These are phyloP conservation scores for Progne subis DNA, from an alignment of 2,113 vertebrate species.

Conservation along the genomic window DNA sequence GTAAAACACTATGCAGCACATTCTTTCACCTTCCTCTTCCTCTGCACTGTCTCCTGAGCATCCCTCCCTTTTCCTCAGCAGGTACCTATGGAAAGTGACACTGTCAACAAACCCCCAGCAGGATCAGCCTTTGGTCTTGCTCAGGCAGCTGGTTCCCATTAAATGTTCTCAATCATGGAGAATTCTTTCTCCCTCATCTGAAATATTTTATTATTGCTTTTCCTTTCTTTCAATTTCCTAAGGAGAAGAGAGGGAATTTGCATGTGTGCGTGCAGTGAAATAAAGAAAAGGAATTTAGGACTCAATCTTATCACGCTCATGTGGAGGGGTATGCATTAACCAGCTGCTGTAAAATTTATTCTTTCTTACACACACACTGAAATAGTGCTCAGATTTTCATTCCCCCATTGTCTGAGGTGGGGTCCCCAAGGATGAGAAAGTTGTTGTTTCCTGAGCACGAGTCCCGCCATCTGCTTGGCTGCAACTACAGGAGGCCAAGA, in stretches of 20 bases:
- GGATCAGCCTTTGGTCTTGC: conserved; percentile 36
- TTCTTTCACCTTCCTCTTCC: conserved; percentile 26
- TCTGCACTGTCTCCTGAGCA: not conserved
- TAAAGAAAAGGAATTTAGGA: conserved; percentile 16
- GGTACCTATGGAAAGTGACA: conserved; percentile 50
- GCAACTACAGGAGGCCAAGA: not conserved
- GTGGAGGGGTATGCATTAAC: not conserved
- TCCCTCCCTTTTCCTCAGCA: conserved; percentile 55
- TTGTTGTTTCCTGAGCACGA: not conserved
- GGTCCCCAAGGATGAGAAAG: not conserved
- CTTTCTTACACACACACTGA: not conserved
- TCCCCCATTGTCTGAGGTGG: not conserved
- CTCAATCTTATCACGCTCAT: not conserved
- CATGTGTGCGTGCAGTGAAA: not conserved
- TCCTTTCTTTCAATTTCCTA: conserved; percentile 38
- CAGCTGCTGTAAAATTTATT: not conserved
- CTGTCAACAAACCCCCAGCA: conserved; percentile 51
- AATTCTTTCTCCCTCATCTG: conserved; percentile 49
- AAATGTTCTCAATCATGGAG: conserved; percentile 16
- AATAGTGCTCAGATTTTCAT: not conserved
- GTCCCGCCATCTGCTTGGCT: not conserved
- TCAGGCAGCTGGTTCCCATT: conserved; percentile 62
- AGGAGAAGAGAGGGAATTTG: not conserved
- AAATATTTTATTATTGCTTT: conserved; percentile 59
- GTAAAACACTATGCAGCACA: not conserved